phyloP scores from a whole-genome alignment of 2,888 invertebrate species.

The Athalia circularis region DNA sequence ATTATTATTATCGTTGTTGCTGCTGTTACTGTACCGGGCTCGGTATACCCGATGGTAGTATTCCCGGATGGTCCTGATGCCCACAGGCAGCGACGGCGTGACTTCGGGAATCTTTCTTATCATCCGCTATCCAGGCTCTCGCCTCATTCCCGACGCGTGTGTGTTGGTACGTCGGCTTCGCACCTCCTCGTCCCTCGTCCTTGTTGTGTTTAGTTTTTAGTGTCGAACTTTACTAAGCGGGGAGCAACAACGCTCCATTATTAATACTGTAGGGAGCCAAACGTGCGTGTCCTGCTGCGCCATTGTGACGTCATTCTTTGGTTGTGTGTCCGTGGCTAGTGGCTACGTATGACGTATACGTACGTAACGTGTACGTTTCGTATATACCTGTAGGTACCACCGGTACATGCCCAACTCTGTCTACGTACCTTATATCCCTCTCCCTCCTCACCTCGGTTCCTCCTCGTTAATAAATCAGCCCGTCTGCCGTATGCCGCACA shows the following conservation, averaged over 20 bases:
- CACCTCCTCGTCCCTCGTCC: background rate
- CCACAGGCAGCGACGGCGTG: background rate
- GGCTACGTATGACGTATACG: background rate
- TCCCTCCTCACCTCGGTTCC: background rate
- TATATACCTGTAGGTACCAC: conserved; percentile 1
- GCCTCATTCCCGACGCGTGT: too few species aligned
- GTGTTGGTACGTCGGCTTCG: too few species aligned
- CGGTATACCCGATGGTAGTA: conserved; percentile 4
- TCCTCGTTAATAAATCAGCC: conserved; percentile 42
- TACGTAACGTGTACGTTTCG: background rate
- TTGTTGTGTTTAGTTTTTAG: conserved; percentile 31
- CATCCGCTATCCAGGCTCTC: background rate
- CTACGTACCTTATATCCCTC: conserved; percentile 18
- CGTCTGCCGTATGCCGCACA: conserved; percentile 33
- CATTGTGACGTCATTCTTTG: conserved; percentile 41
- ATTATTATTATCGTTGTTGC: too few species aligned
- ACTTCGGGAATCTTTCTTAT: conserved; percentile 40
- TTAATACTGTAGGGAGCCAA: conserved; percentile 20
- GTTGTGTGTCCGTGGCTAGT: background rate
- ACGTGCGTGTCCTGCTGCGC: conserved; percentile 34
- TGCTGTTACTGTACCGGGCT: too few species aligned
- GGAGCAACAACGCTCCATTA: conserved; percentile 12
- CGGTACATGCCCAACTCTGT: conserved; percentile 13
- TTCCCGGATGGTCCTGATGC: background rate
- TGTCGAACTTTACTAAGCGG: conserved; percentile 35